Evolutionary conservation across 2,113 vertebrate genomes (phyloP).

Genomic region (Sinosuthora webbiana): DNA sequence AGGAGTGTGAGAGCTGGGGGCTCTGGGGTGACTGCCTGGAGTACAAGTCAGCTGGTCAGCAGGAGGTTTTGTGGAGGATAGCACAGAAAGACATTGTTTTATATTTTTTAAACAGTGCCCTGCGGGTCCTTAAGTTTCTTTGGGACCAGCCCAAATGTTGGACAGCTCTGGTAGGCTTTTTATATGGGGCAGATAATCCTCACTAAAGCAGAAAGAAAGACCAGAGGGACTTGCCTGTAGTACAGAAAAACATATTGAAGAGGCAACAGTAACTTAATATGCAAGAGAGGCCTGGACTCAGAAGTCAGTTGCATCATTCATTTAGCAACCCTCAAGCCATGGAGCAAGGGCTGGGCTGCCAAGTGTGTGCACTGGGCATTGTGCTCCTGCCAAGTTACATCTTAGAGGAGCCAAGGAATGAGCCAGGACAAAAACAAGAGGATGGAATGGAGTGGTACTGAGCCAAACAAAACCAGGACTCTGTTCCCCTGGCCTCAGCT

Average conservation of each 20-base stretch:
- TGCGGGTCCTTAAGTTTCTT: neutral
- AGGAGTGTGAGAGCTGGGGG: neutral
- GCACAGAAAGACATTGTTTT: neutral
- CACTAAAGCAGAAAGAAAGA: neutral
- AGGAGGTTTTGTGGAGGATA: neutral
- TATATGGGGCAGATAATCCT: neutral
- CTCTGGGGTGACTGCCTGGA: neutral
- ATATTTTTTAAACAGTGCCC: neutral
- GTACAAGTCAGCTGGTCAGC: neutral
- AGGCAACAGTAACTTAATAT: constrained; percentile 44
- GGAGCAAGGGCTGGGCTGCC: constrained; percentile 18
- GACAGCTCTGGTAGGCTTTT: constrained; percentile 16
- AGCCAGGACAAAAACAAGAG: constrained; percentile 27
- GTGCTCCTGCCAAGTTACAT: constrained; percentile 30
- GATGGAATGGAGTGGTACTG: neutral
- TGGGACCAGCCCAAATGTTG: neutral
- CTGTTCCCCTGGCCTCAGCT: neutral
- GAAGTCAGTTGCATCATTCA: constrained; percentile 43
- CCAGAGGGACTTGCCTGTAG: neutral
- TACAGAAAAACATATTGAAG: constrained; percentile 23
- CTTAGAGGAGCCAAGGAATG: constrained; percentile 7
- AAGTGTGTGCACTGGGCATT: constrained; percentile 40
- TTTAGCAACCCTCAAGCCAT: constrained; percentile 45
- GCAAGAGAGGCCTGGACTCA: constrained; percentile 32
- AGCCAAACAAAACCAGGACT: neutral